These are phyloP conservation scores for Drosophila dives DNA, from an alignment of 2,888 invertebrate species.

Conservation along the genomic window DNA sequence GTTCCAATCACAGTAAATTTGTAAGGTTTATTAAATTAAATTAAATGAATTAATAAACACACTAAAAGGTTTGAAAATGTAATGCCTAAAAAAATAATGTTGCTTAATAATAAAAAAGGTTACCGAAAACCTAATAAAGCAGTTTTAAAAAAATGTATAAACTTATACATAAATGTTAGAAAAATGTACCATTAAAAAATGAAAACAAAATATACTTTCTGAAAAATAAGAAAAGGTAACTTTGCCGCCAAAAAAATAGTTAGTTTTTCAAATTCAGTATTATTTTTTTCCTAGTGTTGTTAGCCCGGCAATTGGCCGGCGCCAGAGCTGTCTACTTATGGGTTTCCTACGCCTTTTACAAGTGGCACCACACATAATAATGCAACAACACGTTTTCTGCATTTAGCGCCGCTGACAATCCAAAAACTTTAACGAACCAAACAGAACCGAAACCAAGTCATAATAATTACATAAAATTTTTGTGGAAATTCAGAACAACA, in stretches of 20 bases:
- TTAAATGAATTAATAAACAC: background rate
- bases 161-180: fast-evolving
- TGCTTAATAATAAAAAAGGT: background rate
- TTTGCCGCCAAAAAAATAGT: slow-evolving; percentile 6
- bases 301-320: slow-evolving; percentile 38
- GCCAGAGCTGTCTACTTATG: slow-evolving; percentile 45
- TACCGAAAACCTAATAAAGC: background rate
- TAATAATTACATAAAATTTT: slow-evolving; percentile 71
- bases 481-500: slow-evolving; percentile 74
- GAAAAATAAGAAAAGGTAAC: background rate
- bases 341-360: slow-evolving; percentile 17
- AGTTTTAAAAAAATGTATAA: background rate
- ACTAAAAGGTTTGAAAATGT: background rate
- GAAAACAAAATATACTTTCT: background rate
- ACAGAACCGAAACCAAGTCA: slow-evolving; percentile 17
- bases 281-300: background rate
- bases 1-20: background rate
- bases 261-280: background rate
- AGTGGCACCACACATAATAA: slow-evolving; percentile 35
- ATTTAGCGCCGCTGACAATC: slow-evolving; percentile 48
- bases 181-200: background rate
- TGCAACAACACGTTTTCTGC: slow-evolving; percentile 52
- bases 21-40: background rate
- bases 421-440: slow-evolving; percentile 27
- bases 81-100: fast-evolving